phyloP scores from a whole-genome alignment of 1,140 invertebrate species.

The Diploscapter pachys region DNA sequence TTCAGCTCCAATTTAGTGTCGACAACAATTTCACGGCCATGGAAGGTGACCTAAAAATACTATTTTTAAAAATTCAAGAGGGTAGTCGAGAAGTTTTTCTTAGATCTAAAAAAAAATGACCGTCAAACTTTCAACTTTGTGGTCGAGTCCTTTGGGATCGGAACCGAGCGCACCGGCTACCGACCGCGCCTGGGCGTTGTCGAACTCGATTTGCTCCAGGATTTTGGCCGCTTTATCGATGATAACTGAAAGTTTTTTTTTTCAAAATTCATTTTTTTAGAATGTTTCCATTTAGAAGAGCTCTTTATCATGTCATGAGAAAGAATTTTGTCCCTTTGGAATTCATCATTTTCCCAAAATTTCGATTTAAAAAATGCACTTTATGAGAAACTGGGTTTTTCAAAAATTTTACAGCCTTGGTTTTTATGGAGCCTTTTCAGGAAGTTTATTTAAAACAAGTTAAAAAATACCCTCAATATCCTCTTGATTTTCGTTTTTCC shows the following conservation, averaged over 20 bases:
- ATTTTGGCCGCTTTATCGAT: conserved; percentile 61
- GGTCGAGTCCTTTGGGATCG: conserved; percentile 87
- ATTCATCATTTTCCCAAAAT: background rate
- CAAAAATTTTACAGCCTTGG: no score
- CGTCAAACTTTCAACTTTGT: conserved; percentile 94
- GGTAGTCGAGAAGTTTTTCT: background rate
- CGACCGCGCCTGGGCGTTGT: conserved; percentile 83
- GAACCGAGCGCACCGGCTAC: conserved; percentile 90
- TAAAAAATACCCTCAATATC: background rate
- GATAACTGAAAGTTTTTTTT: conserved; percentile 11
- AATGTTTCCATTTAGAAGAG: conserved; percentile 1
- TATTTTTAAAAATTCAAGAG: background rate
- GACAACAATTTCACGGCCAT: conserved; percentile 87
- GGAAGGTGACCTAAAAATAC: conserved; percentile 79
- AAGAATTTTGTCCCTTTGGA: conserved; percentile 7
- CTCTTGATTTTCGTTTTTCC: background rate
- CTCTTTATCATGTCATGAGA: background rate
- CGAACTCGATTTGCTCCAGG: conserved; percentile 78
- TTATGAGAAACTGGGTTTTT: no score
- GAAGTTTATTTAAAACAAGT: background rate
- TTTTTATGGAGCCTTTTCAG: background rate
- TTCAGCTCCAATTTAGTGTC: conserved; percentile 95
- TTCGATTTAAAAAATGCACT: no score
- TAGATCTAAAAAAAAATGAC: conserved; percentile 7
- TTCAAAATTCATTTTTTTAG: no score